These are phyloP conservation scores for Aphelinus certus DNA, from an alignment of 1,140 invertebrate genomes.

Conservation along the genomic window DNA sequence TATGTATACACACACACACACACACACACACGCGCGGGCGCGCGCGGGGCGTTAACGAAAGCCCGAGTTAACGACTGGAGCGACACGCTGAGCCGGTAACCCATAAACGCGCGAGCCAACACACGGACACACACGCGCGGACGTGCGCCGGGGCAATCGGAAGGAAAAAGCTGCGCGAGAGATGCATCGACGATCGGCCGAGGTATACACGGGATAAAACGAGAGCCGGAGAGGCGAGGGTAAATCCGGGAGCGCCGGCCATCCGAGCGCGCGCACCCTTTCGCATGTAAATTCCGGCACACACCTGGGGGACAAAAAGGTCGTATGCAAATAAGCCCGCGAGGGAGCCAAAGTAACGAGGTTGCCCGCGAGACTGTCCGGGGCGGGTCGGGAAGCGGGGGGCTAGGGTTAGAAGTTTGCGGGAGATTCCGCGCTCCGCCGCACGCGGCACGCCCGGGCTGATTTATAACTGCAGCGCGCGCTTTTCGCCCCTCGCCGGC, in stretches of 20 bases:
- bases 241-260: conserved; percentile 47
- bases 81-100: conserved; percentile 53
- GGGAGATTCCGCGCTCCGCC: conserved; percentile 29
- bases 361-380: too few relatives aligned
- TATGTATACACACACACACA: neutral
- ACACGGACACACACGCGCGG: neutral
- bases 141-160: neutral
- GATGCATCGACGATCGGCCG: conserved; percentile 1
- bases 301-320: conserved; percentile 58
- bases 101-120: conserved; percentile 45
- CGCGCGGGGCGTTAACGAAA: conserved; percentile 42
- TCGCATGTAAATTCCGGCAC: conserved; percentile 58
- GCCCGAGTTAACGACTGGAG: conserved; percentile 46
- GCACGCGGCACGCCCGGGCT: conserved; percentile 27
- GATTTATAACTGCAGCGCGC: conserved; percentile 38
- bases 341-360: too few relatives aligned
- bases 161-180: conserved; percentile 9
- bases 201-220: neutral
- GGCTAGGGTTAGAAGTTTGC: neutral
- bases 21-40: neutral
- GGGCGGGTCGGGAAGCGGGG: neutral
- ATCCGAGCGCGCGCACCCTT: conserved; percentile 43
- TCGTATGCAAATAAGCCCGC: conserved; percentile 56
- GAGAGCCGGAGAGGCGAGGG: conserved; percentile 39
- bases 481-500: too few relatives aligned